Conservation (phyloP, 2,888 invertebrate species). For the Escarpia spicata region DNA sequence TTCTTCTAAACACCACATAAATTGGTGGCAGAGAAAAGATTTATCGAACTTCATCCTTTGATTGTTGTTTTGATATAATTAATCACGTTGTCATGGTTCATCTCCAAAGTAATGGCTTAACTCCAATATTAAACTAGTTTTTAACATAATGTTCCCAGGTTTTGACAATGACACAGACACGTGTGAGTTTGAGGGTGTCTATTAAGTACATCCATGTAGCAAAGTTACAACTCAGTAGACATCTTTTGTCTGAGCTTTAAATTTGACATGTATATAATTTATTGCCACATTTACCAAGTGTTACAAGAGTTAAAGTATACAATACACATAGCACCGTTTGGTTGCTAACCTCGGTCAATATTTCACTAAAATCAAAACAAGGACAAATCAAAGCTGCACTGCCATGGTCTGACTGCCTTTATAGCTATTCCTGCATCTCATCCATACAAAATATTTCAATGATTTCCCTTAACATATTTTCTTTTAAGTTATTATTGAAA, state of each 20-base stretch:
- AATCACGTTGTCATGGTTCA: too few relatives aligned
- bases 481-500: background rate
- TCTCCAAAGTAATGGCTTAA: too few relatives aligned
- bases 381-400: background rate
- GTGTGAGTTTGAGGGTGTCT: too few relatives aligned
- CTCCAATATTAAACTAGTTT: too few relatives aligned
- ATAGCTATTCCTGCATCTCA: background rate
- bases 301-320: background rate
- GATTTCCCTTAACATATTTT: background rate
- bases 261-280: background rate
- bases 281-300: background rate
- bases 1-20: background rate
- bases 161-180: too few relatives aligned
- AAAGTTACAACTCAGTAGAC: too few relatives aligned
- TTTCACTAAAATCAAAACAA: background rate
- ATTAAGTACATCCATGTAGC: too few relatives aligned
- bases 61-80: background rate
- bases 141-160: too few relatives aligned
- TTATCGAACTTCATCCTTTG: background rate
- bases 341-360: background rate
- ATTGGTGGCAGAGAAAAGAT: background rate
- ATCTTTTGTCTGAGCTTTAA: background rate
- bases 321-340: background rate
- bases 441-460: background rate
- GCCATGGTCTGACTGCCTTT: background rate